Conservation (phyloP, 2,888 invertebrate genomes). For the Ypsolopha scabrella region DNA sequence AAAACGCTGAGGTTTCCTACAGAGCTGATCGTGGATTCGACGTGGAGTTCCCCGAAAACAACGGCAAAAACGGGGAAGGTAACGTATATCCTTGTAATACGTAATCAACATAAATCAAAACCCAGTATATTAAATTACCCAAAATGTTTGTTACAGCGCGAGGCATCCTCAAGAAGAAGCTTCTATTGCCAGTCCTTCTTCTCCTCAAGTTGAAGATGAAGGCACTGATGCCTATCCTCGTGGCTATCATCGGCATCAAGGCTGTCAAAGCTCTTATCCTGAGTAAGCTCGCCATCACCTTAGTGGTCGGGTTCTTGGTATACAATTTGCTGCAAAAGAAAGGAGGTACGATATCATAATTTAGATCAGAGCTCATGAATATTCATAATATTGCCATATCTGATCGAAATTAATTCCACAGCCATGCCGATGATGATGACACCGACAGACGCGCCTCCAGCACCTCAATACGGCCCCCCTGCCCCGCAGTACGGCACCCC, state of each 20-base stretch:
- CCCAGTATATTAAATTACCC: neutral
- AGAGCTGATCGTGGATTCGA: constrained; percentile 76
- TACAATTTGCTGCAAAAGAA: constrained; percentile 81
- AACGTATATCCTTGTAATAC: neutral
- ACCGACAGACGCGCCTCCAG: constrained; percentile 71
- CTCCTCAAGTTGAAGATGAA: constrained; percentile 87
- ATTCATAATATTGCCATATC: neutral
- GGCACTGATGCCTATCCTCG: constrained; percentile 84
- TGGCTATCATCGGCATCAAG: constrained; percentile 83
- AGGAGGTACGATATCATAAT: constrained; percentile 69
- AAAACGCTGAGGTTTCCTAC: constrained; percentile 75
- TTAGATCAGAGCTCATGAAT: neutral
- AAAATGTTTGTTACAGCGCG: constrained; percentile 68
- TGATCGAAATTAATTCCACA: constrained; percentile 18
- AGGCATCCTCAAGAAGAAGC: constrained; percentile 85
- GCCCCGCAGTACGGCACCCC: constrained; percentile 66
- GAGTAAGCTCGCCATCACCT: constrained; percentile 84
- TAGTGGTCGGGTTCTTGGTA: constrained; percentile 85
- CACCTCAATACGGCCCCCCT: constrained; percentile 78
- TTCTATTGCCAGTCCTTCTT: constrained; percentile 81
- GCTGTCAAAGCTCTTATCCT: constrained; percentile 86
- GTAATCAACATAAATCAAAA: neutral
- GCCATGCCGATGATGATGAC: constrained; percentile 82
- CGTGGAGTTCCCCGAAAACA: constrained; percentile 66
- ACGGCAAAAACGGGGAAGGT: constrained; percentile 61